These are phyloP conservation scores for Choloepus hoffmanni DNA, from an alignment of 2,113 vertebrate genomes.

Conservation along the genomic window DNA sequence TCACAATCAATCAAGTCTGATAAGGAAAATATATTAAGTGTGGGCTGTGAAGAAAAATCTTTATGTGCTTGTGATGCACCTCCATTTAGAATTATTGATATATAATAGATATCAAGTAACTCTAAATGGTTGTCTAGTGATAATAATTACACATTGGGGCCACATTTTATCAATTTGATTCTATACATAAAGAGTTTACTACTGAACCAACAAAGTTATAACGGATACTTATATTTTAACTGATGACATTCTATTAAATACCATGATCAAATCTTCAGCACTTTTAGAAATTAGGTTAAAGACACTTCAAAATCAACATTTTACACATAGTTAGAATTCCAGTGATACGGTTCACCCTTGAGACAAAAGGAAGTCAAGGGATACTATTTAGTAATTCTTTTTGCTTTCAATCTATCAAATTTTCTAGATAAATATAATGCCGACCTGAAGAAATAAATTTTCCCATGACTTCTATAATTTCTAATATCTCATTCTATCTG, in stretches of 20 bases:
- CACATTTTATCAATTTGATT: slow-evolving; percentile 60
- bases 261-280: slow-evolving; percentile 16
- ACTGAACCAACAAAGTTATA: neutral
- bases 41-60: slow-evolving; percentile 53
- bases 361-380: slow-evolving; percentile 11
- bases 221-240: slow-evolving; percentile 48
- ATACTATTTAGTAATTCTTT: neutral
- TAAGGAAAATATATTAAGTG: slow-evolving; percentile 66
- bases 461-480: slow-evolving; percentile 1
- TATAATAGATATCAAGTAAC: slow-evolving; percentile 59
- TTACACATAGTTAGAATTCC: neutral
- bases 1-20: slow-evolving; percentile 60
- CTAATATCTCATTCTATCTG: neutral
- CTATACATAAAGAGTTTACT: slow-evolving; percentile 62
- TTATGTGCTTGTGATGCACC: slow-evolving; percentile 32
- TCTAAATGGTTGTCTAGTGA: slow-evolving; percentile 58
- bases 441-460: slow-evolving; percentile 29
- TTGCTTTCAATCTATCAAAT: neutral
- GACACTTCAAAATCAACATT: slow-evolving; percentile 36
- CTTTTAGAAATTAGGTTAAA: slow-evolving; percentile 52
- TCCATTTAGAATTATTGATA: slow-evolving; percentile 64
- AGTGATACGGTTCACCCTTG: neutral
- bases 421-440: neutral
- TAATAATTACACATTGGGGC: slow-evolving; percentile 63
- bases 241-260: slow-evolving; percentile 38